Evolutionary conservation across 1,140 invertebrate genomes (phyloP).

Genomic region (Bombus sylvicola): DNA sequence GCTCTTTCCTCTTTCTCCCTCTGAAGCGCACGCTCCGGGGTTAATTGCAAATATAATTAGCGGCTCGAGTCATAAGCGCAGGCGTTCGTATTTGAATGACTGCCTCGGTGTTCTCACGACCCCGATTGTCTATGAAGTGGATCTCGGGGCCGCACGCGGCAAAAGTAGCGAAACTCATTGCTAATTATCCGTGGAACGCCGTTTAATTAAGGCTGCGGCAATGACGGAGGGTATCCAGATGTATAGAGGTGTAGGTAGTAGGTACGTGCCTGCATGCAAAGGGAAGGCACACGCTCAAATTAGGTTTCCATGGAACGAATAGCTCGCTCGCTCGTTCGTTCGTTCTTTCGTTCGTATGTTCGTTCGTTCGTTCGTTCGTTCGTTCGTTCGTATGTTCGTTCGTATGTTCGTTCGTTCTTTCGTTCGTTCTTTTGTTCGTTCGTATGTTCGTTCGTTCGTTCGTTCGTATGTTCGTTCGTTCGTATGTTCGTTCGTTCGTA

Average conservation of each 20-base stretch:
- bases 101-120: slow-evolving; percentile 74
- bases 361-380: not conserved
- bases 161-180: slow-evolving; percentile 76
- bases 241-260: slow-evolving; percentile 46
- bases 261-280: slow-evolving; percentile 42
- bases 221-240: slow-evolving; percentile 57
- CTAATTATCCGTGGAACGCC: slow-evolving; percentile 75
- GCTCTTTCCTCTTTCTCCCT: slow-evolving; percentile 7
- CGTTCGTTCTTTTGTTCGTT: slow-evolving; percentile 17
- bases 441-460: slow-evolving; percentile 35
- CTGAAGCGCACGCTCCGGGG: slow-evolving; percentile 52
- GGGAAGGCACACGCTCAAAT: slow-evolving; percentile 54
- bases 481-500: slow-evolving; percentile 32
- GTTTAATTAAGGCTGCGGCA: slow-evolving; percentile 72
- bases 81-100: slow-evolving; percentile 74
- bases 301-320: slow-evolving; percentile 61
- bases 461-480: slow-evolving; percentile 39
- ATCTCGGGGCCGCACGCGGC: slow-evolving; percentile 68
- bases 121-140: slow-evolving; percentile 76
- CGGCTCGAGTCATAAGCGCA: slow-evolving; percentile 73
- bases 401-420: slow-evolving; percentile 21
- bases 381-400: slow-evolving; percentile 1
- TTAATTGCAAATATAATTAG: slow-evolving; percentile 78
- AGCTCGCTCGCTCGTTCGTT: slow-evolving; percentile 42
- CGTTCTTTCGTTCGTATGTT: slow-evolving; percentile 35